These are phyloP conservation scores for Patella caerulea DNA, from an alignment of 2,888 invertebrate species.

Conservation along the genomic window DNA sequence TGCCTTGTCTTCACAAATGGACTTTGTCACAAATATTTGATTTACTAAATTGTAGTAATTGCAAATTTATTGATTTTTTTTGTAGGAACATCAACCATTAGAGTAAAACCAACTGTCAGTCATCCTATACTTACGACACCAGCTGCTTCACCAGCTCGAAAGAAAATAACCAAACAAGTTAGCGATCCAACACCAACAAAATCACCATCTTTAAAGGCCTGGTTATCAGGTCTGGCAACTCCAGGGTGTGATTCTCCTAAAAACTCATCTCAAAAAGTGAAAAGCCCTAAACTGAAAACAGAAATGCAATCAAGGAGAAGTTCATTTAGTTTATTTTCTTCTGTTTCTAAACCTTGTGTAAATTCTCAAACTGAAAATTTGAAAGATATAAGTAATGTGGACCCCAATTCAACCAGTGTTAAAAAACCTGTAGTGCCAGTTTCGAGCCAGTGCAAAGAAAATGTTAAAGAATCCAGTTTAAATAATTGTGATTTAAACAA, in stretches of 20 bases:
- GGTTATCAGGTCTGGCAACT: slow-evolving; percentile 44
- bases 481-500: not conserved
- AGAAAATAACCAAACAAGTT: slow-evolving; percentile 32
- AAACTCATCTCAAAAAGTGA: slow-evolving; percentile 1
- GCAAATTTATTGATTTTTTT: not conserved
- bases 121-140: slow-evolving; percentile 32
- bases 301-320: not conserved
- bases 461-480: not conserved
- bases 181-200: slow-evolving; percentile 20
- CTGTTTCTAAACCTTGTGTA: not conserved
- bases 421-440: not conserved
- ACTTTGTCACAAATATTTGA: too few species aligned
- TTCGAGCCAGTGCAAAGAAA: not conserved
- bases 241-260: slow-evolving; percentile 14
- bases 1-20: too few species aligned
- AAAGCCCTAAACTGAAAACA: not conserved
- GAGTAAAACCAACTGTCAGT: slow-evolving; percentile 16
- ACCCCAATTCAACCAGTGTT: not conserved
- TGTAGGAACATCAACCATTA: slow-evolving; percentile 17
- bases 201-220: slow-evolving; percentile 50
- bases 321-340: not conserved
- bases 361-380: slow-evolving; percentile 13
- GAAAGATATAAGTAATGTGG: slow-evolving; percentile 30
- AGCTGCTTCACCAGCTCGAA: slow-evolving; percentile 25
- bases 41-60: too few species aligned